Conservation (phyloP, 2,113 vertebrate species). For the Paraplagusia blochii region DNA sequence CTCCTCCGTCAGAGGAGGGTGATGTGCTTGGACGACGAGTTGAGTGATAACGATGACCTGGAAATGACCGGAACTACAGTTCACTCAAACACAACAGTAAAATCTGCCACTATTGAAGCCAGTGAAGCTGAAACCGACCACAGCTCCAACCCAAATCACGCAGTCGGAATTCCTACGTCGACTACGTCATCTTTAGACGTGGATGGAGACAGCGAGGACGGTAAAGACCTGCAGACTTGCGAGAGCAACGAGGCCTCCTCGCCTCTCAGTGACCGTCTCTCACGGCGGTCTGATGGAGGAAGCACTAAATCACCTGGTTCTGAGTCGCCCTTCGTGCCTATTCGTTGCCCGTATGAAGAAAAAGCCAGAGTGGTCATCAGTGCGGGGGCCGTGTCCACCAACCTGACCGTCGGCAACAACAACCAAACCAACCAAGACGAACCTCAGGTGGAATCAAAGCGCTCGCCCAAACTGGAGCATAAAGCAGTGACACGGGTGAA, state of each 20-base stretch:
- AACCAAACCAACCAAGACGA: conserved; percentile 60
- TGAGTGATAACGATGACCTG: conserved; percentile 75
- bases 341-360: conserved; percentile 52
- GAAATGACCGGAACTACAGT: conserved; percentile 23
- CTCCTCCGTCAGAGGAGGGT: conserved; percentile 84
- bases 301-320: background rate
- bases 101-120: conserved; percentile 27
- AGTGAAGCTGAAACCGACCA: conserved; percentile 11
- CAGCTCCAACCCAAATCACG: conserved; percentile 50
- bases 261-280: conserved; percentile 54
- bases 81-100: conserved; percentile 49
- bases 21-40: conserved; percentile 78
- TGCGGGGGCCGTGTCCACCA: conserved; percentile 7
- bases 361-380: conserved; percentile 40
- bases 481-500: conserved; percentile 78
- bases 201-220: conserved; percentile 57
- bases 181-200: conserved; percentile 63
- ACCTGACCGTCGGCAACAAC: conserved; percentile 67
- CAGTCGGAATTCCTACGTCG: conserved; percentile 51
- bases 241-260: conserved; percentile 60
- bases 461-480: conserved; percentile 85
- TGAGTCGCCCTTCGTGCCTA: conserved; percentile 69
- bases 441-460: conserved; percentile 75
- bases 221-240: conserved; percentile 51
- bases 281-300: conserved; percentile 61